Percentiles rank a stretch among this genome's conserved stretches.
Evolutionary conservation across 2,797 vertebrate species (phyloP).

Genomic region (Helostoma temminkii): DNA sequence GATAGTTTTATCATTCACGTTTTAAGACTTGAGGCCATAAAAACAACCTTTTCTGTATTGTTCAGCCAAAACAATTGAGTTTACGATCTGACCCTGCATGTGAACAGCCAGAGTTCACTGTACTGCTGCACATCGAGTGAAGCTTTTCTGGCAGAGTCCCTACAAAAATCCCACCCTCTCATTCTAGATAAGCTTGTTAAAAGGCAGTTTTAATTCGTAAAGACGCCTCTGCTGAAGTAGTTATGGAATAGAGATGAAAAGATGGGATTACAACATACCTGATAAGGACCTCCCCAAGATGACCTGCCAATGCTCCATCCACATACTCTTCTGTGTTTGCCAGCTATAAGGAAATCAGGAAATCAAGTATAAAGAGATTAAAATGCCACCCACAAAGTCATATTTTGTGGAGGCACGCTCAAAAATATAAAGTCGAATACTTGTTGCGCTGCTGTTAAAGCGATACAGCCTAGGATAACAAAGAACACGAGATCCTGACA

Average conservation of each 20-base stretch:
- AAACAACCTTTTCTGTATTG: neutral
- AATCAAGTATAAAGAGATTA: neutral
- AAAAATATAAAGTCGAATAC: neutral
- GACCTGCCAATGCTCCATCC: conserved; percentile 94
- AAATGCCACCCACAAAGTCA: accelerated
- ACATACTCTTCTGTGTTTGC: conserved; percentile 99
- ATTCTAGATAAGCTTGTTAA: neutral
- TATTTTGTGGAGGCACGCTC: neutral
- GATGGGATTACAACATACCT: conserved; percentile 80
- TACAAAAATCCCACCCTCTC: neutral
- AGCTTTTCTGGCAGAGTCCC: neutral
- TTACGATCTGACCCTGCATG: neutral
- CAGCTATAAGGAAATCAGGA: conserved; percentile 78
- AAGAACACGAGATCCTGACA: too few relatives aligned
- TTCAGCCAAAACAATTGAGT: neutral
- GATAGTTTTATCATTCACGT: neutral
- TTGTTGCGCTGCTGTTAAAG: neutral
- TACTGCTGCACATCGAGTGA: neutral
- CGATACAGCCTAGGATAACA: neutral
- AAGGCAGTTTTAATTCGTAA: neutral
- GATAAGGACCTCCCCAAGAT: conserved; percentile 97
- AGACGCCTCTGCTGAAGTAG: neutral
- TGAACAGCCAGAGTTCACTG: neutral
- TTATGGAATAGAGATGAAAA: neutral
- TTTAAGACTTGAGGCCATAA: neutral